Evolutionary conservation across 2,888 invertebrate genomes (phyloP).

Genomic region (Pseudococcus longispinus): DNA sequence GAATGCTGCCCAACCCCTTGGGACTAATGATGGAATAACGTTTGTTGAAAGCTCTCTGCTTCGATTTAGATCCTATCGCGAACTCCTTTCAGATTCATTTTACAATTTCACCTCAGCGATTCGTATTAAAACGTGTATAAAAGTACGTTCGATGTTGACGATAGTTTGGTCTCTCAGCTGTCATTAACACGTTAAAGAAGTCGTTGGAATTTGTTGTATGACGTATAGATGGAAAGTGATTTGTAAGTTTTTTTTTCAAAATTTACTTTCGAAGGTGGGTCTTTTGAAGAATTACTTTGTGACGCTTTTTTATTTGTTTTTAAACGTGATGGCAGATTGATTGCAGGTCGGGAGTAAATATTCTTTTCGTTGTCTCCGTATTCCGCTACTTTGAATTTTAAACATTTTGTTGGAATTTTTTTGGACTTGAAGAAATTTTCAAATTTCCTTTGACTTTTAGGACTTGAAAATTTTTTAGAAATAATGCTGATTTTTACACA

Average conservation of each 20-base stretch:
- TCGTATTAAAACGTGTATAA: not conserved
- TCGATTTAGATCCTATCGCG: slow-evolving; percentile 51
- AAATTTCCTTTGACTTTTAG: too few relatives aligned
- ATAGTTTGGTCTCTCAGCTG: not conserved
- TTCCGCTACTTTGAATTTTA: too few relatives aligned
- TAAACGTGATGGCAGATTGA: too few relatives aligned
- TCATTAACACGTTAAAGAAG: not conserved
- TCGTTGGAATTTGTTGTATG: not conserved
- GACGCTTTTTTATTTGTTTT: too few relatives aligned
- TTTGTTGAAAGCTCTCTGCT: slow-evolving; percentile 49
- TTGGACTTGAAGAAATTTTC: too few relatives aligned
- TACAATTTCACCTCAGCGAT: not conserved
- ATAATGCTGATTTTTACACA: too few relatives aligned
- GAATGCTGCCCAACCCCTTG: not conserved
- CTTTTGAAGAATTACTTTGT: not conserved
- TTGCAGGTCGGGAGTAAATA: too few relatives aligned
- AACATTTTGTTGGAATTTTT: too few relatives aligned
- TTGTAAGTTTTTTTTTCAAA: not conserved
- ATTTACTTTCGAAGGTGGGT: not conserved
- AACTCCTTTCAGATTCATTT: slow-evolving; percentile 1
- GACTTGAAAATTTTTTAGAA: too few relatives aligned
- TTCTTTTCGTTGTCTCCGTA: too few relatives aligned
- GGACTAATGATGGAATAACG: slow-evolving; percentile 49
- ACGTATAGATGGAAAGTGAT: not conserved
- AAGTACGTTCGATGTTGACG: not conserved